phyloP scores from a whole-genome alignment of 2,888 invertebrate species.

The Ischnus inquisitorius region DNA sequence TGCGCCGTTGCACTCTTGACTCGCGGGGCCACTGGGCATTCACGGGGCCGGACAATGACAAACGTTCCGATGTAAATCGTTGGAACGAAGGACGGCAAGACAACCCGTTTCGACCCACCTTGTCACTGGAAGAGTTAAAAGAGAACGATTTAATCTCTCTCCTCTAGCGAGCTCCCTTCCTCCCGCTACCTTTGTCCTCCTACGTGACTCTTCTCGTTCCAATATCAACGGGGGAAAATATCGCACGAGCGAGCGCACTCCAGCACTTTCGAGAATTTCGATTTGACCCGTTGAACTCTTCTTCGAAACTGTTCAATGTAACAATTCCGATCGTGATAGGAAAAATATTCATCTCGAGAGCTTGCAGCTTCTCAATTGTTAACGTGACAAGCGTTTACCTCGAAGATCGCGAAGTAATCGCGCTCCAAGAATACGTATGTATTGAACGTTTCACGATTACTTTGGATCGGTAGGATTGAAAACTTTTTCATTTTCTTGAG shows the following conservation, averaged over 20 bases:
- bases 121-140: conserved; percentile 66
- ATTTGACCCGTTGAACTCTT: not conserved
- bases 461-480: not conserved
- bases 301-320: not conserved
- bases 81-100: conserved; percentile 67
- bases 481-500: not conserved
- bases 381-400: not conserved
- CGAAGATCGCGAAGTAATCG: not conserved
- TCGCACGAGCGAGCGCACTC: not conserved
- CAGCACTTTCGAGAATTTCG: conserved; percentile 23
- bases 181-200: conserved; percentile 28
- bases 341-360: not conserved
- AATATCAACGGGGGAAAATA: conserved; percentile 42
- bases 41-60: conserved; percentile 71
- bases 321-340: not conserved
- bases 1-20: conserved; percentile 67
- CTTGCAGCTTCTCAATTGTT: not conserved
- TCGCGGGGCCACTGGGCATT: conserved; percentile 60
- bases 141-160: conserved; percentile 69
- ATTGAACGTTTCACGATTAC: not conserved
- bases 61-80: conserved; percentile 73
- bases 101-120: conserved; percentile 67
- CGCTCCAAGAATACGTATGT: no score
- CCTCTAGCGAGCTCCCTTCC: not conserved
- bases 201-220: conserved; percentile 35